Conservation (phyloP, 2,113 vertebrate species). For the Prionailurus viverrinus region DNA sequence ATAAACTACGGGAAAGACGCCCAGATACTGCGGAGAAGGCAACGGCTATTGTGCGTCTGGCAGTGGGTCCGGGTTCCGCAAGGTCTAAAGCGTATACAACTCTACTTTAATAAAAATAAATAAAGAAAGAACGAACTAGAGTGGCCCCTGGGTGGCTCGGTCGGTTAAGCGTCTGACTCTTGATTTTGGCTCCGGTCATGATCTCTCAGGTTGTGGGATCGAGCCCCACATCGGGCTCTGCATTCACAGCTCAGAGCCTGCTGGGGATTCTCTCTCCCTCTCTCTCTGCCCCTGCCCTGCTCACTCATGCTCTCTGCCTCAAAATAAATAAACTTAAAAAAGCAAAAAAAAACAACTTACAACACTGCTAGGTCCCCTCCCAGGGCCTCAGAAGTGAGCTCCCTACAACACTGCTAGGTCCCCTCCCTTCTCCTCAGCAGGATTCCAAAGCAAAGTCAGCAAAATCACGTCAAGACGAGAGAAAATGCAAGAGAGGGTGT, state of each 20-base stretch:
- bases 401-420: background rate
- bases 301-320: too few relatives aligned
- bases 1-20: background rate
- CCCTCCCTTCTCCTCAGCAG: background rate
- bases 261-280: too few relatives aligned
- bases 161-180: too few relatives aligned
- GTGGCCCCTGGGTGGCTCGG: too few relatives aligned
- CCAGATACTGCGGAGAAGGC: background rate
- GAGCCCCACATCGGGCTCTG: too few relatives aligned
- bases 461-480: background rate
- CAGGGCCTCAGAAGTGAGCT: background rate
- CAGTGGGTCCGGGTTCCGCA: background rate
- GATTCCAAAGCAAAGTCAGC: background rate
- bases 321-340: background rate
- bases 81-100: background rate
- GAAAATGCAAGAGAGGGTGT: background rate
- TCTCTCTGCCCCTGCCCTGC: too few relatives aligned
- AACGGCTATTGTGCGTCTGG: accelerated
- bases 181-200: too few relatives aligned
- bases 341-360: background rate
- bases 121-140: background rate
- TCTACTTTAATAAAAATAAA: background rate
- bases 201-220: too few relatives aligned
- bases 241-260: too few relatives aligned
- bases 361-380: background rate